Conservation (phyloP, 37 sponge, comb jelly and placozoan species). For the Aplysina aerophoba region DNA sequence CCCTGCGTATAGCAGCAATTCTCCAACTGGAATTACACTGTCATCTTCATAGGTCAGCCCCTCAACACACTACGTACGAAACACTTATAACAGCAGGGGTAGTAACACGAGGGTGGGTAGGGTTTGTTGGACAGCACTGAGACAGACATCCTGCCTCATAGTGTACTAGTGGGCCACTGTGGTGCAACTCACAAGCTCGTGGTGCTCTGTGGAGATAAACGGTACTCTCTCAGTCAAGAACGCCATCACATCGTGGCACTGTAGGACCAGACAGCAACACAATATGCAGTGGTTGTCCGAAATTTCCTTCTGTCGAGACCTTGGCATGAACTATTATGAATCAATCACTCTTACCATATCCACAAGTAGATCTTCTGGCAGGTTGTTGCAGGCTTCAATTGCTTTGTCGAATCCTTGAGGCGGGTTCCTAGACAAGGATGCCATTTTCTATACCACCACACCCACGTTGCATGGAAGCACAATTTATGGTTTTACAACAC, state of each 20-base stretch:
- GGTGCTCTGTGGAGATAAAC: conserved; percentile 51
- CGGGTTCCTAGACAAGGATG: conserved; percentile 53
- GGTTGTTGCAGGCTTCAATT: conserved; percentile 53
- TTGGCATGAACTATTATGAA: not conserved
- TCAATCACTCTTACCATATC: conserved; percentile 71
- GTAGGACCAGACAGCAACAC: not conserved
- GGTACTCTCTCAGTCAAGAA: conserved; percentile 64
- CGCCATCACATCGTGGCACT: conserved; percentile 84
- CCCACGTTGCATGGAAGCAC: no score
- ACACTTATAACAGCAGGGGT: no score
- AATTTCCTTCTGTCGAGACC: not conserved
- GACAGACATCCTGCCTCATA: not conserved
- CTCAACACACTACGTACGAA: no score
- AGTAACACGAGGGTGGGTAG: no score
- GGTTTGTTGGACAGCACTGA: no score
- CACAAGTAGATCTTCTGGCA: conserved; percentile 75
- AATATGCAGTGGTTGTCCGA: not conserved
- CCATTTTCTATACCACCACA: conserved; percentile 42
- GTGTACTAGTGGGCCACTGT: not conserved
- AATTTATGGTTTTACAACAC: no score
- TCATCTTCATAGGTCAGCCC: no score
- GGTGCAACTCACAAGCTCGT: conserved; percentile 53
- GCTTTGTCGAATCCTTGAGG: conserved; percentile 74
- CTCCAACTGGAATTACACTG: no score
- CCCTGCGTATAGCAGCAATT: no score